Evolutionary conservation across 2,797 vertebrate species (phyloP).

Genomic region (Rhincodon typus): DNA sequence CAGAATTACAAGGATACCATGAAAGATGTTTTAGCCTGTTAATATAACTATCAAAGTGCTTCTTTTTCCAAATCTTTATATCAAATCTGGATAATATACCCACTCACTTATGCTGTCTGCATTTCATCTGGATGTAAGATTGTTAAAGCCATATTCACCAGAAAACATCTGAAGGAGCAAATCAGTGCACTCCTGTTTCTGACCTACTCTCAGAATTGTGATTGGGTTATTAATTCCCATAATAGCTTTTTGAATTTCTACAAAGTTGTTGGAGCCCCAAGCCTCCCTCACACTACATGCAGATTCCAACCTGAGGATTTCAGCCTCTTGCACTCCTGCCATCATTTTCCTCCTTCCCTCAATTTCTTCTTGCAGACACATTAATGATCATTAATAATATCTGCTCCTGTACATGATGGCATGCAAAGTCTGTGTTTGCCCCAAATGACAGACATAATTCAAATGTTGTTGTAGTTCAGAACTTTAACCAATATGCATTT

Average conservation of each 20-base stretch:
- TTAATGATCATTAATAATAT: not conserved
- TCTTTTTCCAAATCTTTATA: not conserved
- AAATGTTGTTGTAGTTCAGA: not conserved
- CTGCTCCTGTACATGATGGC: not conserved
- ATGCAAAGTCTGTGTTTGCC: not conserved
- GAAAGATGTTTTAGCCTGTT: not conserved
- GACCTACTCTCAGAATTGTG: not conserved
- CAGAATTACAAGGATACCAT: not conserved
- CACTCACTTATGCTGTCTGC: not conserved
- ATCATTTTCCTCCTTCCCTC: not conserved
- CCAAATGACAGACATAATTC: not conserved
- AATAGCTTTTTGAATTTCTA: not conserved
- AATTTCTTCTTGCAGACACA: not conserved
- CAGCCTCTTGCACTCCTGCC: not conserved
- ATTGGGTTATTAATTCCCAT: not conserved
- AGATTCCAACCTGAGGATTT: not conserved
- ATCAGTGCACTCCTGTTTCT: not conserved
- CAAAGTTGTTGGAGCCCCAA: not conserved
- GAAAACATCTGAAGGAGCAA: not conserved
- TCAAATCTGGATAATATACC: not conserved
- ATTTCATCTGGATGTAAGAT: not conserved
- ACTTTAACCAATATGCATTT: not conserved
- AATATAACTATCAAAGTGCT: not conserved
- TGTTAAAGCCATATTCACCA: not conserved
- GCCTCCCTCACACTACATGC: not conserved